Percentiles rank a stretch among this genome's conserved stretches.
These are phyloP conservation scores for Archips crataeganus DNA, from an alignment of 2,888 invertebrate genomes.

Conservation along the genomic window DNA sequence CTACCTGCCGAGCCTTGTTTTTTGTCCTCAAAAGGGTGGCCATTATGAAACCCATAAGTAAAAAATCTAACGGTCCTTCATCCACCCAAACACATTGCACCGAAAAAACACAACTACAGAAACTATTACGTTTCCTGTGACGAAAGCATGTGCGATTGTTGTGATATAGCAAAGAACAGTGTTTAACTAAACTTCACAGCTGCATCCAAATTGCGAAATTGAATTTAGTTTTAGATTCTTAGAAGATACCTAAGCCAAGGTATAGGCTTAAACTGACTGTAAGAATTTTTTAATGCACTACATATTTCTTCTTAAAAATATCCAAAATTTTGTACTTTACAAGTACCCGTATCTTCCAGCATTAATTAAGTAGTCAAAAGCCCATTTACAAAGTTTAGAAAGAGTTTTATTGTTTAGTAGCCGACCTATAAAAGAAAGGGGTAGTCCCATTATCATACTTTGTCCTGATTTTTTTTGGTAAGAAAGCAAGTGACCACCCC, in stretches of 20 bases:
- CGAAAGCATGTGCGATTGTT: constrained; percentile 63
- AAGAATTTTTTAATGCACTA: neutral
- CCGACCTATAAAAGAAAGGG: constrained; percentile 68
- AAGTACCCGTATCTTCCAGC: constrained; percentile 36
- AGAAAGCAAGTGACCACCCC: constrained; percentile 59
- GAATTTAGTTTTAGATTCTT: neutral
- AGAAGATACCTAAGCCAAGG: neutral
- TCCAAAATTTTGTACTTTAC: constrained; percentile 14
- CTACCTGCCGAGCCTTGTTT: constrained; percentile 77
- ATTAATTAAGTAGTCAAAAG: constrained; percentile 41
- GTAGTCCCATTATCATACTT: constrained; percentile 56
- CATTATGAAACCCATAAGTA: constrained; percentile 69
- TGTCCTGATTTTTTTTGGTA: constrained; percentile 52
- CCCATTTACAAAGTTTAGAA: constrained; percentile 53
- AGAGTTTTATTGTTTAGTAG: constrained; percentile 77
- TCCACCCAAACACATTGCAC: constrained; percentile 78
- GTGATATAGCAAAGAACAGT: constrained; percentile 46
- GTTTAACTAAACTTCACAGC: constrained; percentile 23
- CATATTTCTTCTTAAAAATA: neutral
- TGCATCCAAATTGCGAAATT: neutral
- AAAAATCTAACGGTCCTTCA: constrained; percentile 80
- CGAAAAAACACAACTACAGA: constrained; percentile 79
- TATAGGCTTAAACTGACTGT: neutral
- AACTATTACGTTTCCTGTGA: constrained; percentile 77
- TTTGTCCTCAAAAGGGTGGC: constrained; percentile 77